Base-by-base conservation (phyloP, 1,140 invertebrate genomes). In the Apocrypta bakeri region DNA sequence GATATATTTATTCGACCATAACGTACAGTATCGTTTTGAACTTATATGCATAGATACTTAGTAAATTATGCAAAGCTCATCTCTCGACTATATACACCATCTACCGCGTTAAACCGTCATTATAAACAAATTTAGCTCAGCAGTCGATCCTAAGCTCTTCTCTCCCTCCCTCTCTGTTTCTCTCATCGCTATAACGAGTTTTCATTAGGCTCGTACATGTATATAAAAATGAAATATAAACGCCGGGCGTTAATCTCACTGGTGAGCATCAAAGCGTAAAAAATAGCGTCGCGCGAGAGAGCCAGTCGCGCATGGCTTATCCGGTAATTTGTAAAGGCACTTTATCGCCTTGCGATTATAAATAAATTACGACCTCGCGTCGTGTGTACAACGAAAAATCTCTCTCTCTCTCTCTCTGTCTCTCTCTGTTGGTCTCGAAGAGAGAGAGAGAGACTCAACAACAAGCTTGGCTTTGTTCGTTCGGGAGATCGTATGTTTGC, bases 251-350 rank as follows among this genome's bases (percentile, higher is more conserved):
- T 80, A 72, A 80, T 80, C 42, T 80, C 24, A 25, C 25, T 8
- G 48, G n/a, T 6, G 48, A 42, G 78, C 68, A 81, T 74, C 71
- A 33, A 66, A 81, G 48, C 69, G 25, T 74, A 66, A 72, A 74
- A 81, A 72, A 37, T 4, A 68, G 31, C 48, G 40, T 29, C 63
- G 17, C 25, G 12, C 27, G 74, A 40, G 75, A n/a, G 56, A 29
- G 63, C 64, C 69, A 14, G 27, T 40, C 33, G 33, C 25, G 33
- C 33, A 37, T 9, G 71, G 71, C 81, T 82, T 77, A 77, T 82
- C 81, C 73, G 72, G 64, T 82, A 82, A 82, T 82, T 82, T 82
- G 81, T 72, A 77, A 82, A 71, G 66, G 64, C 64, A 72, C 29
- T 82, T 77, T 75, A 77, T 82, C 64, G 81, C 29, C 9, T 14